A percentile compares a stretch with the other conserved stretches of the same genome.
Evolutionary conservation across 1,140 invertebrate genomes (phyloP).

Genomic region (Leptinotarsa undecemlineata): DNA sequence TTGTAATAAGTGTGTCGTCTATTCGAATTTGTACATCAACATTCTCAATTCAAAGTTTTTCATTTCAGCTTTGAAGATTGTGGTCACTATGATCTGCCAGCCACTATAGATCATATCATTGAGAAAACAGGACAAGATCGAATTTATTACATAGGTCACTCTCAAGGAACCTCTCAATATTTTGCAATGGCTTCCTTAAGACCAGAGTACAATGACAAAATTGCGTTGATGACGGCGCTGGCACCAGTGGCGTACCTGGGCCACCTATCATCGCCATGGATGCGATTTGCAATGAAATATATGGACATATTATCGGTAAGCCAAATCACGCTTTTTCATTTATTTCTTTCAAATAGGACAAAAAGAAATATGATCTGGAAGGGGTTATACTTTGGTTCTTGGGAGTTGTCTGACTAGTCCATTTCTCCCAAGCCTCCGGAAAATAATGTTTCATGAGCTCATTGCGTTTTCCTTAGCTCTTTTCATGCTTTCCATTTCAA

Average conservation of each 20-base stretch:
- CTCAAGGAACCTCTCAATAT: conserved; percentile 64
- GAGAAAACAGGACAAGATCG: conserved; percentile 35
- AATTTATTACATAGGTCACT: conserved; percentile 46
- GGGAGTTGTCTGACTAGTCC: too few species aligned
- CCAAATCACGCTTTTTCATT: neutral
- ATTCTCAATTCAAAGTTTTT: too few species aligned
- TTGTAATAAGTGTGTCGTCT: too few species aligned
- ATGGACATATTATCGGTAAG: neutral
- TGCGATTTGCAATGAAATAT: neutral
- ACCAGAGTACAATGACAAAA: conserved; percentile 66
- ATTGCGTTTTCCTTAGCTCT: too few species aligned
- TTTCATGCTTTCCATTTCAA: too few species aligned
- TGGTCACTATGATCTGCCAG: conserved; percentile 64
- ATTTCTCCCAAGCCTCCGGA: too few species aligned
- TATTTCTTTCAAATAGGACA: neutral
- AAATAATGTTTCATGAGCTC: too few species aligned
- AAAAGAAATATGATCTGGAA: too few species aligned
- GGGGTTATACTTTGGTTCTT: too few species aligned
- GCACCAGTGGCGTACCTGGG: conserved; percentile 62
- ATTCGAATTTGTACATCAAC: too few species aligned
- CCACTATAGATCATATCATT: conserved; percentile 62
- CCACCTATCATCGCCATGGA: neutral
- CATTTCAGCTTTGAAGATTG: conserved; percentile 47
- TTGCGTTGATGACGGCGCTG: conserved; percentile 66
- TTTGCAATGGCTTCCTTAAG: conserved; percentile 66